Percentiles rank a stretch among this genome's conserved stretches.
phyloP scores from a whole-genome alignment of 35 echinoderm and acorn worm species.

The Strongylocentrotus purpuratus region DNA sequence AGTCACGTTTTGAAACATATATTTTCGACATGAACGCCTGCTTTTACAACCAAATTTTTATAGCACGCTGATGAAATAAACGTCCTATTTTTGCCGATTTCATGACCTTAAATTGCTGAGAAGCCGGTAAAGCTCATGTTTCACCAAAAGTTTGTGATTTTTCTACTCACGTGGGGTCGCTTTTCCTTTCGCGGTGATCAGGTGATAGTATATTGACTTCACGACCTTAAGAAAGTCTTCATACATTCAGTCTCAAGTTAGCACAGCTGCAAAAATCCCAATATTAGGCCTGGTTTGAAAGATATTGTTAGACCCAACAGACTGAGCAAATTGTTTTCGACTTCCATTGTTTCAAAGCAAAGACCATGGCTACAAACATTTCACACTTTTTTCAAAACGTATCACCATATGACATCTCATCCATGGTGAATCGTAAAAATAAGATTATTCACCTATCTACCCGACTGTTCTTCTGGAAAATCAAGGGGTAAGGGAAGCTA shows the following conservation, averaged over 20 bases:
- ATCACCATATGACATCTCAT: no score
- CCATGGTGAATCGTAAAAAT: no score
- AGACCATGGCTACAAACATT: no score
- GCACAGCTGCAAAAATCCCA: no score
- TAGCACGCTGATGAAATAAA: neutral
- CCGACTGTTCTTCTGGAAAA: no score
- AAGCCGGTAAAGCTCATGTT: neutral
- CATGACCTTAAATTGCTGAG: slow-evolving; percentile 2
- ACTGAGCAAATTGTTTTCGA: neutral
- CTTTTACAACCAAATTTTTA: neutral
- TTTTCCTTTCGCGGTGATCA: neutral
- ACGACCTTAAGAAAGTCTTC: neutral
- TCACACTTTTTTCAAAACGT: no score
- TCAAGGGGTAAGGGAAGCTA: no score
- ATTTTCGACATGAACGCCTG: neutral
- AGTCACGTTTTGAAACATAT: neutral
- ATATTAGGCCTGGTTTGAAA: no score
- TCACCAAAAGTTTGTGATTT: neutral
- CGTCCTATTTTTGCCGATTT: neutral
- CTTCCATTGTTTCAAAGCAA: no score
- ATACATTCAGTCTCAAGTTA: no score
- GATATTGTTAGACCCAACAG: no score
- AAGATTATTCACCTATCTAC: no score
- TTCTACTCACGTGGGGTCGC: neutral
- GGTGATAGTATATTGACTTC: neutral